A percentile compares a stretch with the other conserved stretches of the same genome.
These are phyloP conservation scores for Mimachlamys varia DNA, from an alignment of 2,888 invertebrate species.

Conservation along the genomic window DNA sequence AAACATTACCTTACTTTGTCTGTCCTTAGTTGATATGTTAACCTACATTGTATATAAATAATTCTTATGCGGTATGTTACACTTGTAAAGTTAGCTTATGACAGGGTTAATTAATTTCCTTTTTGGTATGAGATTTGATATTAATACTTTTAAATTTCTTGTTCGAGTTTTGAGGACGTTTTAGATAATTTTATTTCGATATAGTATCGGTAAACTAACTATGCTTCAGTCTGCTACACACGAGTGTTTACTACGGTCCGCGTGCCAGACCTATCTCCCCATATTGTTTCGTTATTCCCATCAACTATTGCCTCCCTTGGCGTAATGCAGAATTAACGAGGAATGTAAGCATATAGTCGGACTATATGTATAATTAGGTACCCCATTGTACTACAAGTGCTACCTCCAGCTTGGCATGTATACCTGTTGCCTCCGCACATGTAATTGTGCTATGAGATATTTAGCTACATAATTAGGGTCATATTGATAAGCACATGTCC, in stretches of 20 bases:
- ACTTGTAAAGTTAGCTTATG: background rate
- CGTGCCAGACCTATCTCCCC: background rate
- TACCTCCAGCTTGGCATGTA: background rate
- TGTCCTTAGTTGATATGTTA: background rate
- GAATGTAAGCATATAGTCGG: background rate
- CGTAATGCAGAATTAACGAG: background rate
- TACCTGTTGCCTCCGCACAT: background rate
- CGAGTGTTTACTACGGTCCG: background rate
- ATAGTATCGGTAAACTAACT: background rate
- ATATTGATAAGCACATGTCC: background rate
- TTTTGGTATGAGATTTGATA: background rate
- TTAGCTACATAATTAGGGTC: slow-evolving; percentile 7
- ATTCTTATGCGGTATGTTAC: background rate
- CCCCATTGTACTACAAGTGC: background rate
- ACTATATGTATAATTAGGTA: too few species aligned
- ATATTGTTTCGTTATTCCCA: background rate
- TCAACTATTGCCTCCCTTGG: background rate
- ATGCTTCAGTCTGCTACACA: background rate
- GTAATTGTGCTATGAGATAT: background rate
- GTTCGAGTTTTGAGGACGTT: background rate
- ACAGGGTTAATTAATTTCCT: background rate
- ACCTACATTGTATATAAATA: background rate
- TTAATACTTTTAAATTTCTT: background rate
- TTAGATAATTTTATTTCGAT: background rate
- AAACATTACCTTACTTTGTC: background rate